phyloP scores from a whole-genome alignment of 2,797 vertebrate genomes.

The Epinephelus awoara region DNA sequence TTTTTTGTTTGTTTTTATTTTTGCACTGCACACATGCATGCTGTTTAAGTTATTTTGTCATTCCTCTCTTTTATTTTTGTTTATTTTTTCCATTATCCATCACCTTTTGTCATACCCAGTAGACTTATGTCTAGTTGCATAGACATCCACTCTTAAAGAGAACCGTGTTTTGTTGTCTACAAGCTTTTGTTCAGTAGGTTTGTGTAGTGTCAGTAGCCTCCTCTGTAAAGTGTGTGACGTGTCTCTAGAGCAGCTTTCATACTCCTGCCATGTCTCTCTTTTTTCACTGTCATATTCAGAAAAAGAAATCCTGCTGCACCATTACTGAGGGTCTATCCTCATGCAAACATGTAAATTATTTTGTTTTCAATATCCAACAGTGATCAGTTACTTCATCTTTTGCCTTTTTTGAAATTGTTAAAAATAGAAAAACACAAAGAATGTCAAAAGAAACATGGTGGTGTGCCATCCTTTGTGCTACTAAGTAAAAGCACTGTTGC shows the following conservation, averaged over 20 bases:
- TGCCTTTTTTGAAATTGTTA: slow-evolving; percentile 62
- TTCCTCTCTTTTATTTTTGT: slow-evolving; percentile 54
- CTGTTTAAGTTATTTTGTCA: slow-evolving; percentile 61
- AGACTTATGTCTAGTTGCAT: slow-evolving; percentile 66
- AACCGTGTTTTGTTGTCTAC: slow-evolving; percentile 67
- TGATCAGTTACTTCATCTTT: slow-evolving; percentile 51
- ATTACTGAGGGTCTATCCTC: slow-evolving; percentile 37
- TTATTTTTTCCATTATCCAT: slow-evolving; percentile 52
- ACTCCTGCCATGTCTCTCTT: slow-evolving; percentile 83
- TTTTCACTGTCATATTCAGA: slow-evolving; percentile 73
- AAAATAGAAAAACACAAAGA: slow-evolving; percentile 52
- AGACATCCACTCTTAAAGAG: slow-evolving; percentile 56
- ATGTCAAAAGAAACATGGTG: slow-evolving; percentile 56
- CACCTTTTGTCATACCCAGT: slow-evolving; percentile 64
- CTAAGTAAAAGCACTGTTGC: slow-evolving; percentile 59
- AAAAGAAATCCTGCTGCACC: slow-evolving; percentile 63
- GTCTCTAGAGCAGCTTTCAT: slow-evolving; percentile 67
- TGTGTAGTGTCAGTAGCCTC: slow-evolving; percentile 75
- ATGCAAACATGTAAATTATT: slow-evolving; percentile 55
- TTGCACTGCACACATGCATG: slow-evolving; percentile 79
- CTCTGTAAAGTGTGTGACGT: slow-evolving; percentile 75
- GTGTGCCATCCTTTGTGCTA: slow-evolving; percentile 61
- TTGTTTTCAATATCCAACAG: slow-evolving; percentile 51
- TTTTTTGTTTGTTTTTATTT: slow-evolving; percentile 29
- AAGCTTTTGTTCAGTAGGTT: slow-evolving; percentile 67